Evolutionary conservation across 1,140 invertebrate genomes (phyloP).

Genomic region (Leguminivora glycinivorella): DNA sequence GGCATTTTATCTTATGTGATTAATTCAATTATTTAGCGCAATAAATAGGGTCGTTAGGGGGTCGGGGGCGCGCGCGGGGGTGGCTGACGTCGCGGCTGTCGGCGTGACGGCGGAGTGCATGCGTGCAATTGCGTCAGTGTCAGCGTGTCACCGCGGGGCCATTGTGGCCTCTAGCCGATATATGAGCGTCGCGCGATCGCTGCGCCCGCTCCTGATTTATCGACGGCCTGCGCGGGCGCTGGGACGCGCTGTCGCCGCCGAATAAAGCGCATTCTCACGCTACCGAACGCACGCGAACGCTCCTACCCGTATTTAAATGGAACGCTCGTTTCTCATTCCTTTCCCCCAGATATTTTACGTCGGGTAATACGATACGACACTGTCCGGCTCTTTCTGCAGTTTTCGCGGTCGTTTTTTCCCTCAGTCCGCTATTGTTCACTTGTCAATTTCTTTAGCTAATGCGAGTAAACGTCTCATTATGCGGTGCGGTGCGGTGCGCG

Average conservation of each 20-base stretch:
- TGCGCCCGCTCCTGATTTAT: slow-evolving; percentile 71
- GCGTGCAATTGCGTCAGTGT: slow-evolving; percentile 75
- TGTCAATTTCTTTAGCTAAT: slow-evolving; percentile 79
- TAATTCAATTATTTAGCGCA: slow-evolving; percentile 78
- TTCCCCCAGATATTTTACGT: slow-evolving; percentile 78
- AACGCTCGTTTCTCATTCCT: slow-evolving; percentile 76
- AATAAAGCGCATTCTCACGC: slow-evolving; percentile 77
- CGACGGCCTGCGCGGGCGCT: slow-evolving; percentile 58
- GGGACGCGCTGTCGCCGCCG: slow-evolving; percentile 65
- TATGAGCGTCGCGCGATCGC: slow-evolving; percentile 62
- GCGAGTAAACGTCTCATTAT: slow-evolving; percentile 79
- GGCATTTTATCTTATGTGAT: slow-evolving; percentile 77
- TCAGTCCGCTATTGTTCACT: slow-evolving; percentile 76
- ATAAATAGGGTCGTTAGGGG: slow-evolving; percentile 66
- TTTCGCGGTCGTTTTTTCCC: slow-evolving; percentile 72
- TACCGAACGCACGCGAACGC: slow-evolving; percentile 76
- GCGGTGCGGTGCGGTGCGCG: slow-evolving; percentile 74
- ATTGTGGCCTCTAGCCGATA: slow-evolving; percentile 71
- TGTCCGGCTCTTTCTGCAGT: slow-evolving; percentile 76
- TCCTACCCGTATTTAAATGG: slow-evolving; percentile 72
- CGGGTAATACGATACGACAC: slow-evolving; percentile 78
- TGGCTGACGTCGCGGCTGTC: slow-evolving; percentile 39
- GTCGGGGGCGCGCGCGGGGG: slow-evolving; percentile 34
- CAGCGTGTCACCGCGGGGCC: slow-evolving; percentile 65
- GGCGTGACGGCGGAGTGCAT: slow-evolving; percentile 55